phyloP scores from a whole-genome alignment of 2,113 vertebrate species.

The Collichthys lucidus region DNA sequence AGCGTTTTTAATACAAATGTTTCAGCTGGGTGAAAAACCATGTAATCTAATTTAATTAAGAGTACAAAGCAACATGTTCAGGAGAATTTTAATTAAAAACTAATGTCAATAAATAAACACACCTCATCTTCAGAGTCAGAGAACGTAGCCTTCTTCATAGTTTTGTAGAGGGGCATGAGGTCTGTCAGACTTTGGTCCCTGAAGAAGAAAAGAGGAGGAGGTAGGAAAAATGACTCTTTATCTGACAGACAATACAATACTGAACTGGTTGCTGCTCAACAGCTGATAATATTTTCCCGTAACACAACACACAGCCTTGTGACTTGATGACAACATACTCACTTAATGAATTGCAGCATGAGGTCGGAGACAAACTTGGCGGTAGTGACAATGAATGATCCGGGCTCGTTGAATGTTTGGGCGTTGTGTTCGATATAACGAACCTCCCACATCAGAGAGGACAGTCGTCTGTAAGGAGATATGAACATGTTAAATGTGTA shows the following conservation, averaged over 20 bases:
- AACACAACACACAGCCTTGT: background rate
- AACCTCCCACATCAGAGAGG: constrained; percentile 98
- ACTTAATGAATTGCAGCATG: constrained; percentile 98
- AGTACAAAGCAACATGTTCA: background rate
- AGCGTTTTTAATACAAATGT: background rate
- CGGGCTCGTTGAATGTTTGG: constrained; percentile 96
- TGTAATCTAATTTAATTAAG: background rate
- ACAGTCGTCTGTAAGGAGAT: constrained; percentile 87
- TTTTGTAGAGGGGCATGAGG: constrained; percentile 93
- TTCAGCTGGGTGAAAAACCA: background rate
- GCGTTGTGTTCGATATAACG: constrained; percentile 98
- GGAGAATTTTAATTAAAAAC: background rate
- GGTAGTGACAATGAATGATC: constrained; percentile 95
- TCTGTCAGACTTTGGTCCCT: constrained; percentile 97
- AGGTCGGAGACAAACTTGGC: constrained; percentile 99
- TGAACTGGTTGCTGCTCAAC: background rate
- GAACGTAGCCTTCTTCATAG: constrained; percentile 96
- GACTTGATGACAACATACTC: constrained; percentile 71
- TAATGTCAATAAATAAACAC: constrained; percentile 63
- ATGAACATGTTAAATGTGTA: background rate
- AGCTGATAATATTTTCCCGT: background rate
- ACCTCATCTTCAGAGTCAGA: constrained; percentile 92
- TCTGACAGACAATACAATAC: background rate
- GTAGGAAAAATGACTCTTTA: background rate
- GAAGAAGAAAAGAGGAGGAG: constrained; percentile 43